Evolutionary conservation across 64 coral and sea anemone species (phyloP).

Genomic region (Dendronephthya gigantea): DNA sequence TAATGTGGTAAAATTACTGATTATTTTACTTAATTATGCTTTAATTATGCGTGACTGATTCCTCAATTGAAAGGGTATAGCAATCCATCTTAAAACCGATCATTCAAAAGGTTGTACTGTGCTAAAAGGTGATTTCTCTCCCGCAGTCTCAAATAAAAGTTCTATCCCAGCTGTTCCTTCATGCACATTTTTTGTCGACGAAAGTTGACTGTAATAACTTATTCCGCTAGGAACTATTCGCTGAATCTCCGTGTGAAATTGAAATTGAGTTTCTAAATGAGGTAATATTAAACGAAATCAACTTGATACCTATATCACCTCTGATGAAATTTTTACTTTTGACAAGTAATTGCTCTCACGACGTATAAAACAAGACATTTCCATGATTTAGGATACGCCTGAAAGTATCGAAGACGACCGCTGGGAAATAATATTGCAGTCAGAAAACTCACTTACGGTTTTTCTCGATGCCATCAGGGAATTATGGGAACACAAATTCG

Average conservation of each 20-base stretch:
- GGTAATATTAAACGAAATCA: slow-evolving; percentile 27
- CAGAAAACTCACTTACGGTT: slow-evolving; percentile 23
- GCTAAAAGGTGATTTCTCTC: not conserved
- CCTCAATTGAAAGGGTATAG: no score
- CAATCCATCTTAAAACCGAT: no score
- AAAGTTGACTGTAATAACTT: not conserved
- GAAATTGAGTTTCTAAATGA: slow-evolving; percentile 71
- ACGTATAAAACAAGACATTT: not conserved
- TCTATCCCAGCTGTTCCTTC: not conserved
- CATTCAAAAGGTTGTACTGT: no score
- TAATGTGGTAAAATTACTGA: slow-evolving; percentile 45
- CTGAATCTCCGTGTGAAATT: slow-evolving; percentile 57
- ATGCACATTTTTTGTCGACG: not conserved
- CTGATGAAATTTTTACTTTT: no score
- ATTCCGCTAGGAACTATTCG: slow-evolving; percentile 65
- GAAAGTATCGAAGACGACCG: slow-evolving; percentile 30
- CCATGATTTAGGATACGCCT: slow-evolving; percentile 38
- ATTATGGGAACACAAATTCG: slow-evolving; percentile 56
- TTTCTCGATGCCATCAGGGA: slow-evolving; percentile 48
- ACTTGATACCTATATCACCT: not conserved
- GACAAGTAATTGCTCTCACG: no score
- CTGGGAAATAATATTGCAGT: slow-evolving; percentile 40
- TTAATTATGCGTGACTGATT: no score
- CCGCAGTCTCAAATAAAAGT: not conserved
- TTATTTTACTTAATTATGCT: no score